Percentiles rank a stretch among this genome's conserved stretches.
phyloP scores from a whole-genome alignment of 1,140 invertebrate genomes.

The Tribolium madens region DNA sequence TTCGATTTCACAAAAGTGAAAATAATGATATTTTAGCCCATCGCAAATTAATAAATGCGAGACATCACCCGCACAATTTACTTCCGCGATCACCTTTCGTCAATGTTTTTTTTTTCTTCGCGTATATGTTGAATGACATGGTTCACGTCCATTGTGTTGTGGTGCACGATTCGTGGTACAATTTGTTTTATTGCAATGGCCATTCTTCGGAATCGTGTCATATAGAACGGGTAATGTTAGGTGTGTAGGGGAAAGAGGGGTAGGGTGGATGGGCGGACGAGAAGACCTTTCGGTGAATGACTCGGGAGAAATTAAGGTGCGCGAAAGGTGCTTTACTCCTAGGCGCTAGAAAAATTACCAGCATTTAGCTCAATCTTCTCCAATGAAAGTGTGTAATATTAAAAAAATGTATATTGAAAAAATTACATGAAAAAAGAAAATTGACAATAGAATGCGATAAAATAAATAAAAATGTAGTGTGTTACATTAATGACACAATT shows the following conservation, averaged over 20 bases:
- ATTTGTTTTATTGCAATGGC: background rate
- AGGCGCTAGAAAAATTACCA: background rate
- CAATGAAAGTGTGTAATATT: too few relatives aligned
- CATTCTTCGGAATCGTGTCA: slow-evolving; percentile 5
- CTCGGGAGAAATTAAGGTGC: background rate
- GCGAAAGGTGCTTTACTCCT: background rate
- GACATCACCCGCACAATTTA: slow-evolving; percentile 13
- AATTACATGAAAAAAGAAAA: too few relatives aligned
- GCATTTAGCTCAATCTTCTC: too few relatives aligned
- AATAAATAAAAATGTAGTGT: too few relatives aligned
- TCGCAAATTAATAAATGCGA: slow-evolving; percentile 14
- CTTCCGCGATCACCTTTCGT: slow-evolving; percentile 18
- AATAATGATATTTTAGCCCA: background rate
- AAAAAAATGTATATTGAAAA: too few relatives aligned
- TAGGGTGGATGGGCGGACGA: background rate
- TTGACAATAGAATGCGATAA: too few relatives aligned
- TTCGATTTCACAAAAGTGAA: slow-evolving; percentile 24
- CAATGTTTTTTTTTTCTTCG: background rate
- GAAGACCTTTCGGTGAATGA: background rate
- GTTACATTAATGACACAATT: too few relatives aligned
- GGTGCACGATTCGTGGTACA: slow-evolving; percentile 15
- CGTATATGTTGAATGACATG: background rate
- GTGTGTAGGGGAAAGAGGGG: background rate
- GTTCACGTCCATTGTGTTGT: slow-evolving; percentile 33
- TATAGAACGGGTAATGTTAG: background rate